Conservation (phyloP, 2,888 invertebrate species). For the Mimachlamys varia region DNA sequence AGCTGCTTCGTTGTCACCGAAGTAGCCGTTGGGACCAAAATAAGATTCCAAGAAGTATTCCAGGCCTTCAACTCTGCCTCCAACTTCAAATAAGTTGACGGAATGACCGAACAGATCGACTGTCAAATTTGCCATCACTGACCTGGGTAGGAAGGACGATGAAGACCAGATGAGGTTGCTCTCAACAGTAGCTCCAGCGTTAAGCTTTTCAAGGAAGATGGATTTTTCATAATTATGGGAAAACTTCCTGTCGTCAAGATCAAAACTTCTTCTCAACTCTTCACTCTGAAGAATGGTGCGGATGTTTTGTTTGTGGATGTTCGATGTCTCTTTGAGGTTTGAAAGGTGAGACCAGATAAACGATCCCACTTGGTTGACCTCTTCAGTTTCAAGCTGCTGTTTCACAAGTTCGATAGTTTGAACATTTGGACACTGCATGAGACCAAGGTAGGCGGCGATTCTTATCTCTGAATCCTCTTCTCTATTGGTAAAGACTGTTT, state of each 20-base stretch:
- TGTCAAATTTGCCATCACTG: conserved; percentile 79
- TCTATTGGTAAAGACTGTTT: too few species aligned
- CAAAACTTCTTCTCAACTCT: too few species aligned
- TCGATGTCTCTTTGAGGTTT: conserved; percentile 92
- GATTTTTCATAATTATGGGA: too few species aligned
- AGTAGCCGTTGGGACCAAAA: conserved; percentile 86
- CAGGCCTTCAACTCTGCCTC: conserved; percentile 93
- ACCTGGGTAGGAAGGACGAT: conserved; percentile 79
- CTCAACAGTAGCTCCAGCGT: conserved; percentile 80
- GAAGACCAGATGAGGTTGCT: conserved; percentile 79
- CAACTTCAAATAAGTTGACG: conserved; percentile 92
- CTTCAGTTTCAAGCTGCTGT: too few species aligned
- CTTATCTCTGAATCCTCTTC: too few species aligned
- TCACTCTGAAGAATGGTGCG: too few species aligned
- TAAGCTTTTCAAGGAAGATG: too few species aligned
- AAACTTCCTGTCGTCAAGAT: too few species aligned
- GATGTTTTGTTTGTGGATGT: too few species aligned
- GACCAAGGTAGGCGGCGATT: too few species aligned
- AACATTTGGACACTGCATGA: too few species aligned
- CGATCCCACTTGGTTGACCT: conserved; percentile 94
- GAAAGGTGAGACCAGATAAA: conserved; percentile 97
- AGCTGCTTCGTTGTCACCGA: conserved; percentile 81
- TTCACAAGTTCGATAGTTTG: too few species aligned
- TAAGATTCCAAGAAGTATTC: conserved; percentile 91
- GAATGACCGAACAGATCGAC: conserved; percentile 88